A percentile compares a stretch with the other conserved stretches of the same genome.
These are phyloP conservation scores for Acanthosepion pharaonis DNA, from an alignment of 2,888 invertebrate species.

Conservation along the genomic window DNA sequence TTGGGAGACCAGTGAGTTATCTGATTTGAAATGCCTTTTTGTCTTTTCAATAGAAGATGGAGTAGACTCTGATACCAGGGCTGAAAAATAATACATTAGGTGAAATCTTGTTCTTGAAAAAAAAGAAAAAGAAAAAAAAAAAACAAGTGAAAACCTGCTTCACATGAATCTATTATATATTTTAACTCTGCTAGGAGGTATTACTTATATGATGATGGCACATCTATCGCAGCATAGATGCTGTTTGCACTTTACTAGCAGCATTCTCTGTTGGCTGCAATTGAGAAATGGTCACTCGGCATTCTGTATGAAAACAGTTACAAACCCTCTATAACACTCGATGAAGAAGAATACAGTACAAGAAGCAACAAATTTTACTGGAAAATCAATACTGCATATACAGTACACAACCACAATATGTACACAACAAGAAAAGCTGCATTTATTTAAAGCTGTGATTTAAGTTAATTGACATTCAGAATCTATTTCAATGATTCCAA, in stretches of 20 bases:
- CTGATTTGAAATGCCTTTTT: conserved; percentile 21
- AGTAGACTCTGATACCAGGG: background rate
- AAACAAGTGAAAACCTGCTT: background rate
- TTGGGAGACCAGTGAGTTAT: conserved; percentile 21
- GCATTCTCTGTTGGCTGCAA: background rate
- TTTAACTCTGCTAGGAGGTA: background rate
- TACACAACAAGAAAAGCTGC: conserved; percentile 17
- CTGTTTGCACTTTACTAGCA: background rate
- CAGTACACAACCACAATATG: background rate
- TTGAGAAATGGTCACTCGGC: conserved; percentile 2
- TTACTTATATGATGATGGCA: background rate
- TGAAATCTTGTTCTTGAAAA: background rate
- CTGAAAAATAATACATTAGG: conserved; percentile 22
- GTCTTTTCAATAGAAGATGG: conserved; percentile 12
- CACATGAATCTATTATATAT: background rate
- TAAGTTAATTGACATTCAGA: conserved; percentile 6
- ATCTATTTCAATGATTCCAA: background rate
- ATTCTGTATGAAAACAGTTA: conserved; percentile 17
- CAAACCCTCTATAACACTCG: background rate
- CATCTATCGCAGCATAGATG: background rate
- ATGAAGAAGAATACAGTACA: conserved; percentile 33
- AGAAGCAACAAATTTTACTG: background rate
- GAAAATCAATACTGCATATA: conserved; percentile 13
- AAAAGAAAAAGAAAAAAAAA: background rate
- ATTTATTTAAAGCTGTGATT: background rate